Conservation (phyloP, 2,797 vertebrate species). For the Sebastes nivosus region DNA sequence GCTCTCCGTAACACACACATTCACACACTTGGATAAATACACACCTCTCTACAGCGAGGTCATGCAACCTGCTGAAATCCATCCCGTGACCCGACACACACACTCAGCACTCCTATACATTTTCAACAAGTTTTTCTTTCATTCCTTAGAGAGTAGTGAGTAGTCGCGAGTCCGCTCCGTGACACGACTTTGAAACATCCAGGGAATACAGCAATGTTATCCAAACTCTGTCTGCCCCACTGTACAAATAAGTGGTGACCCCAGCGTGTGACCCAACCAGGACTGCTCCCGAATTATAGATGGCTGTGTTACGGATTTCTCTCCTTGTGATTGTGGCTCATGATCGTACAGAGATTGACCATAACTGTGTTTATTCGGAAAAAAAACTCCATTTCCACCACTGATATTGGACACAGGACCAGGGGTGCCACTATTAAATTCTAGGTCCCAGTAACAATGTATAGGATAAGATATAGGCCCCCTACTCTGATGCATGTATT, state of each 20-base stretch:
- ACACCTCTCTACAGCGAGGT: conserved; percentile 22
- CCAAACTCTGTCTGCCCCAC: conserved; percentile 36
- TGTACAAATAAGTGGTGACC: conserved; percentile 57
- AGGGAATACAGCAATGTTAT: conserved; percentile 28
- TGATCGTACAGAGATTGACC: conserved; percentile 25
- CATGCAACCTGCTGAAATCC: conserved; percentile 30
- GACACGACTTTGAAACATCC: conserved; percentile 21
- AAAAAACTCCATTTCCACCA: conserved; percentile 2
- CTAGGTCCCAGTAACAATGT: background rate
- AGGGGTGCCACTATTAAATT: background rate
- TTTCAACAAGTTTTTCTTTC: conserved; percentile 61
- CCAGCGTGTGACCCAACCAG: conserved; percentile 31
- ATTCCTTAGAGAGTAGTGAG: conserved; percentile 5
- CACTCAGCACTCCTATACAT: conserved; percentile 65
- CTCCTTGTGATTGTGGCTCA: background rate
- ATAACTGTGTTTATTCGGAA: conserved; percentile 28
- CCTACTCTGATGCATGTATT: background rate
- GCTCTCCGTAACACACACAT: background rate
- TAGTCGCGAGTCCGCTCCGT: background rate
- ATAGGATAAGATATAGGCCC: background rate
- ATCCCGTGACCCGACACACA: conserved; percentile 49
- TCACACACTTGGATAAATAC: background rate
- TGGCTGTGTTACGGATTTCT: conserved; percentile 26
- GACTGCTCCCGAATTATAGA: conserved; percentile 54
- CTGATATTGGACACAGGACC: background rate